Conservation (phyloP, 2,113 vertebrate genomes). For the Mesembrinibis cayennensis region DNA sequence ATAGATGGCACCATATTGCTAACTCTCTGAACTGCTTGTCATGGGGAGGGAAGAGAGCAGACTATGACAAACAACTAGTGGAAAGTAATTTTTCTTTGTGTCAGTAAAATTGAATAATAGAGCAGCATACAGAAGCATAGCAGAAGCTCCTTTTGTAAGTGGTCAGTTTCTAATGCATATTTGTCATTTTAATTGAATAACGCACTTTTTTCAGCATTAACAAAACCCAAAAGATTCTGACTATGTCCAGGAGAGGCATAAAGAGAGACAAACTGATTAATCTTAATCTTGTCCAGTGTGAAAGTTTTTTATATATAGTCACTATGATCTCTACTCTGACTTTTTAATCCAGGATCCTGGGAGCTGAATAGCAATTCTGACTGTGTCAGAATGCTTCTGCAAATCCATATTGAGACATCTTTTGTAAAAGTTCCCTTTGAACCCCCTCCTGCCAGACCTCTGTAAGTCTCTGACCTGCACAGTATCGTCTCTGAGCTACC, state of each 20-base stretch:
- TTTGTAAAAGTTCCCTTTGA: not conserved
- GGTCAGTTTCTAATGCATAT: conserved; percentile 16
- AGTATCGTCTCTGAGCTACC: not conserved
- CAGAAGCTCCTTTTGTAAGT: conserved; percentile 14
- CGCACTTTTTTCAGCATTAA: not conserved
- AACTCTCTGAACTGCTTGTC: conserved; percentile 6
- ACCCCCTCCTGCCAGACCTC: not conserved
- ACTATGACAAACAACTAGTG: conserved; percentile 7
- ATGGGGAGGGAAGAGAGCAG: not conserved
- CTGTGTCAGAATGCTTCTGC: not conserved
- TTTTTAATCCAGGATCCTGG: not conserved
- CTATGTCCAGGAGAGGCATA: not conserved
- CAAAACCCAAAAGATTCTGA: not conserved
- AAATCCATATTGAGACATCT: not conserved
- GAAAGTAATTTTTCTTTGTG: conserved; percentile 55
- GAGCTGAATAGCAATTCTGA: not conserved
- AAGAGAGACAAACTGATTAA: conserved; percentile 6
- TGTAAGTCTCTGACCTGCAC: not conserved
- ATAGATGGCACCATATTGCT: conserved; percentile 34
- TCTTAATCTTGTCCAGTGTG: conserved; percentile 18
- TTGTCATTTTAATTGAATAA: conserved; percentile 55
- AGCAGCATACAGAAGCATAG: not conserved
- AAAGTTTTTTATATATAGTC: conserved; percentile 4
- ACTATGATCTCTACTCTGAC: not conserved
- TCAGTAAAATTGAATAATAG: conserved; percentile 36